Base-by-base conservation (phyloP, 2,888 invertebrate genomes). In the Pediacus dermestoides region DNA sequence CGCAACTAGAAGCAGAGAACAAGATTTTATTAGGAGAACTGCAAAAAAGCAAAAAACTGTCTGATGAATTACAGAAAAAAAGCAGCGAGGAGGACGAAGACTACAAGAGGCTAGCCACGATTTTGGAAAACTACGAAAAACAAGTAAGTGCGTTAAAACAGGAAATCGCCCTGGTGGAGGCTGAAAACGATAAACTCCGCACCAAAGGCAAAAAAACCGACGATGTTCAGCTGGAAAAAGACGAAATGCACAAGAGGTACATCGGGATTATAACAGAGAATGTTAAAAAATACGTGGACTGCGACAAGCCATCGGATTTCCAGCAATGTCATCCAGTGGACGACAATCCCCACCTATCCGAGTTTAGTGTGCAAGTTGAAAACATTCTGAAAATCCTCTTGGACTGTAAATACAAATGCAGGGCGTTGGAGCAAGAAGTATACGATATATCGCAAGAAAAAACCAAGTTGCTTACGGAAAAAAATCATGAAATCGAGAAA, bases 331-430 rank as follows among this genome's bases (percentile, higher is more conserved):
- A 27, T 10, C 9, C 36, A 7, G n/a, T n/a, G n/a, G 44, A 52
- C 18, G 49, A 46, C 6, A 49, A 56, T 38, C 42, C 49, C n/a
- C 44, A 52, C 70, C 42, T 56, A 10, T 38, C 34, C 6, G 59
- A 64, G 46, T 64, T 64, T 38, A 52, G 45, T 25, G 52, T 59
- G 40, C 74, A 76, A 66, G 60, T 77, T 33, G 75, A 77, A 64
- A 70, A 68, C 46, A 67, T 70, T 2, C 74, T 80, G 39, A 78
- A 76, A 61, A 68, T 76, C 10, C 58, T 81, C 0, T 68, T 73
- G 42, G 75, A 78, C 9, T 76, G 76, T 42, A 76, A 78, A 63
- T 74, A 71, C 56, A 77, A 78, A 55, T 71, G 77, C n/a, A 78
- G 78, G 45, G 52, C 60, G 2, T 63, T 80, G 30, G 76, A 80